Conservation (phyloP, 2,888 invertebrate species). For the Auanema sp. region DNA sequence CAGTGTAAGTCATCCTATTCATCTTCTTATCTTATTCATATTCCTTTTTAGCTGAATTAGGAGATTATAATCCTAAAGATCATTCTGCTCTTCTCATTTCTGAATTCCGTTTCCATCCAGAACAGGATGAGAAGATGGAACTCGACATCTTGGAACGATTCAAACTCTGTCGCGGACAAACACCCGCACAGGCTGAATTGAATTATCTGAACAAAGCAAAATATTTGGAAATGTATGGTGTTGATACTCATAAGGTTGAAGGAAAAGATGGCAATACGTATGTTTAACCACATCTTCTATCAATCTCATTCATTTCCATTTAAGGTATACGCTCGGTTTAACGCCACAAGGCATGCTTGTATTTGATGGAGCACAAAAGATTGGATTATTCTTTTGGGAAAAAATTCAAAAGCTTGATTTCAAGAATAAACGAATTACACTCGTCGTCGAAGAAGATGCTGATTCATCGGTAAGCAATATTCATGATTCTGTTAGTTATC, state of each 20-base stretch:
- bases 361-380: constrained; percentile 91
- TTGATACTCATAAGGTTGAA: constrained; percentile 94
- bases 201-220: constrained; percentile 86
- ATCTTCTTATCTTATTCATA: background rate
- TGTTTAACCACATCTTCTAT: constrained; percentile 4
- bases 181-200: constrained; percentile 92
- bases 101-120: constrained; percentile 93
- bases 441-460: constrained; percentile 97
- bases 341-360: constrained; percentile 98
- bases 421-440: constrained; percentile 91
- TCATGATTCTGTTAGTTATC: background rate
- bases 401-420: constrained; percentile 97
- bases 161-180: constrained; percentile 74
- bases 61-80: constrained; percentile 87
- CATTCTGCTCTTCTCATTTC: constrained; percentile 96
- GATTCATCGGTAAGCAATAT: constrained; percentile 72
- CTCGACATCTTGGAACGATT: constrained; percentile 88
- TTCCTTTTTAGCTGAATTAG: constrained; percentile 80
- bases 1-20: constrained; percentile 77
- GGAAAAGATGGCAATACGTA: constrained; percentile 81
- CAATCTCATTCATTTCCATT: constrained; percentile 7
- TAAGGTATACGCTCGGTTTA: constrained; percentile 83
- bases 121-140: constrained; percentile 74
- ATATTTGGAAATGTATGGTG: constrained; percentile 98
- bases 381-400: constrained; percentile 97